Evolutionary conservation across 2,888 invertebrate species (phyloP).

Genomic region (Tetranychus piercei): DNA sequence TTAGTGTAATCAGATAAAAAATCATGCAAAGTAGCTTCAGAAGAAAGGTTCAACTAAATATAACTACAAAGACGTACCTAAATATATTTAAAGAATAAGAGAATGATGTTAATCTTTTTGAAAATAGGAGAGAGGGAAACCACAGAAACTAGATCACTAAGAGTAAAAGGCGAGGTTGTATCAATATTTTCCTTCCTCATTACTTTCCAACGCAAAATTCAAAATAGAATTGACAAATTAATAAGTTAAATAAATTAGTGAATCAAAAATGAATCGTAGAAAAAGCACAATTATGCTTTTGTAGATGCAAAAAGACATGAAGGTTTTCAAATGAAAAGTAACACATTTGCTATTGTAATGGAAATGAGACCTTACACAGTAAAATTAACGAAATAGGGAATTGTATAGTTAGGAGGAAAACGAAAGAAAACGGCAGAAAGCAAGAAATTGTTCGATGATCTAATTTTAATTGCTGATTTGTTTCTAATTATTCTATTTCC

Average conservation of each 20-base stretch:
- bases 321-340: no score
- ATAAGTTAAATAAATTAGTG: not conserved
- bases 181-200: not conserved
- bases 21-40: not conserved
- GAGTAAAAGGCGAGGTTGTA: not conserved
- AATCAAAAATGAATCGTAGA: no score
- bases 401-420: no score
- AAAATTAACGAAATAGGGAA: no score
- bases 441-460: no score
- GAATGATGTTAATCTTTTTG: not conserved
- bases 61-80: not conserved
- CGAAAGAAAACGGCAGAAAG: no score
- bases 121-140: not conserved
- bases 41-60: not conserved
- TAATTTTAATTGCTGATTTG: not conserved
- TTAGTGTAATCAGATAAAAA: not conserved
- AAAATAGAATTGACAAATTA: not conserved
- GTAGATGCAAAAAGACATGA: no score
- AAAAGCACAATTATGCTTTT: no score
- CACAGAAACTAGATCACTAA: not conserved
- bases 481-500: not conserved
- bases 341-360: no score
- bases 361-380: no score
- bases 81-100: not conserved
- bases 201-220: not conserved